Evolutionary conservation across 2,797 vertebrate species (phyloP), one percentile per base, ranked within the genome.

Genomic region (Antennarius maculatus): DNA sequence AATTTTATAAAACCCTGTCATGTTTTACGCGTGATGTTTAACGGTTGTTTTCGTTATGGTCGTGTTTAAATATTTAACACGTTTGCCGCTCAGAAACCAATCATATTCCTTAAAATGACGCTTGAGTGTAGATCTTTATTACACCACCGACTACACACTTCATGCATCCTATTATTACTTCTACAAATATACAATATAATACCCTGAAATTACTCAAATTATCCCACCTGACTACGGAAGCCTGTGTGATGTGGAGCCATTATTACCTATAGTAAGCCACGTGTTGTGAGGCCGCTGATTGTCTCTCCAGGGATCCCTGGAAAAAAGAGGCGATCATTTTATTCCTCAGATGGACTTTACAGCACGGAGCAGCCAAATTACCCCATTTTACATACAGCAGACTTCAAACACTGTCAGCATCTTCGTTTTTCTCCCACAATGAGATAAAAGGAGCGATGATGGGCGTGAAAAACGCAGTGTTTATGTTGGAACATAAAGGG

Each of bases 251-350:
- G 66, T 66, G 54, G 53, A 14, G 45, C 31, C 11, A 52, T 4
- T 54, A n/a, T 76, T 70, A 74, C 70, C 73, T 74, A 74, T 54
- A 75, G 70, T 65, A 14, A 80, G 79, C 78, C 87, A 84, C 74
- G 84, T 82, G 84, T n/a, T 80, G 63, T 71, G 71, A 82, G 76
- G 81, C 76, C 79, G 79, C 79, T 78, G 71, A 78, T 57, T 64
- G 77, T 83, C 76, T 85, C 77, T 84, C 80, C 73, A 67, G 76
- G 72, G 64, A 81, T 79, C 63, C 78, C 86, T 87, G 81, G 58
- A 63, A 75, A 79, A 88, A 75, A 71, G 29, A 71, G 29, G 76
- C 66, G 16, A 70, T 41, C 42, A 9, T 74, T 75, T 80, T 64
- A 79, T 75, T 87, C 78, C 74, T 54, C 51, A 56, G 15, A 72